These are phyloP conservation scores for Globicephala melas DNA, from an alignment of 2,113 vertebrate species.

Conservation along the genomic window DNA sequence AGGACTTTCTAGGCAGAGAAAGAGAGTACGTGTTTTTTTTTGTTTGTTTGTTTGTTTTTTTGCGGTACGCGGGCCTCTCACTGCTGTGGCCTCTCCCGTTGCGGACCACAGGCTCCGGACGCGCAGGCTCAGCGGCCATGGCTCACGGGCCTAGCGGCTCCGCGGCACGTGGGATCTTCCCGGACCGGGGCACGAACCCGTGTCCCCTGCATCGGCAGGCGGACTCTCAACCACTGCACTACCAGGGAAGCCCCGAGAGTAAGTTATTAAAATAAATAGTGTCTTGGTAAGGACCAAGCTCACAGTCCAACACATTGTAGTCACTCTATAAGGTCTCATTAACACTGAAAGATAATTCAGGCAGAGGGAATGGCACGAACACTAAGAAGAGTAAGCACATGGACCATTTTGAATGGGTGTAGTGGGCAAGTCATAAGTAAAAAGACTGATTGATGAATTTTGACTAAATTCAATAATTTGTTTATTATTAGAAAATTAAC, in stretches of 20 bases:
- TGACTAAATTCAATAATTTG: not conserved
- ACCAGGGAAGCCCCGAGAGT: no score
- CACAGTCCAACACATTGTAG: not conserved
- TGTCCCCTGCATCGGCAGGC: no score
- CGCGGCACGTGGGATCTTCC: no score
- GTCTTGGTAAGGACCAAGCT: not conserved
- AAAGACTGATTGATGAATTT: not conserved
- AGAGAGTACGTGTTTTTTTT: not conserved
- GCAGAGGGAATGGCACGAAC: not conserved
- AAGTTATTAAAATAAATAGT: not conserved
- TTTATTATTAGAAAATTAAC: not conserved
- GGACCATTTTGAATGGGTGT: not conserved
- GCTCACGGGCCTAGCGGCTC: no score
- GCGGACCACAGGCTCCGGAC: no score
- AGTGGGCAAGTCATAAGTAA: not conserved
- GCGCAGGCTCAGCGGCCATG: no score
- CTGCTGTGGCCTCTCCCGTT: no score
- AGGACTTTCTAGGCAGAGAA: slow-evolving; percentile 13
- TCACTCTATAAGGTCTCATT: not conserved
- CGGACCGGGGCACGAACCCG: no score
- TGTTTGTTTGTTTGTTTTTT: not conserved
- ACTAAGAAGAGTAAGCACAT: not conserved
- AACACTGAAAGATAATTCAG: not conserved
- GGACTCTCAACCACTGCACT: no score
- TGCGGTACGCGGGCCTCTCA: no score